Conservation (phyloP, 2,888 invertebrate genomes). For the Tillus elongatus region DNA sequence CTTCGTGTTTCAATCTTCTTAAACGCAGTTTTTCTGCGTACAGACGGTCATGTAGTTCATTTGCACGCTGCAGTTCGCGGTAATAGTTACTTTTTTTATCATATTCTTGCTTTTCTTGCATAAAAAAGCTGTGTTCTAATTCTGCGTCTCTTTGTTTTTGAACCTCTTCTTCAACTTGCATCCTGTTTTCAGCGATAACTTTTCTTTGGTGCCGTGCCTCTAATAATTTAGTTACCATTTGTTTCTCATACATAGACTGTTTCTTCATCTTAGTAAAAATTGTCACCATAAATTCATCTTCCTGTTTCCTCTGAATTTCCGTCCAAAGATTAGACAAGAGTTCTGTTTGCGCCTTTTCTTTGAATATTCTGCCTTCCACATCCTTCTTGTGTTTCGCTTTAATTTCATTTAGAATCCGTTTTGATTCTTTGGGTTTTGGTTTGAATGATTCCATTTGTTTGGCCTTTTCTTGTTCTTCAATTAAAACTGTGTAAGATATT, state of each 20-base stretch:
- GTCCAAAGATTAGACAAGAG: constrained; percentile 47
- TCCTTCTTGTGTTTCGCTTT: constrained; percentile 42
- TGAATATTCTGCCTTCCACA: constrained; percentile 43
- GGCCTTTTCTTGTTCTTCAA: constrained; percentile 25
- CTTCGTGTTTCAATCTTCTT: constrained; percentile 43
- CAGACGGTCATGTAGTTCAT: constrained; percentile 47
- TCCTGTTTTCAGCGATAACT: constrained; percentile 47
- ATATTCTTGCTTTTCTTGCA: constrained; percentile 21
- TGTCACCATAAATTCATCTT: constrained; percentile 44
- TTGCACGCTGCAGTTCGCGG: constrained; percentile 44
- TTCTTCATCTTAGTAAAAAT: constrained; percentile 51
- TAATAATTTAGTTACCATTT: constrained; percentile 53
- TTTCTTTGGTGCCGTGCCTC: constrained; percentile 52
- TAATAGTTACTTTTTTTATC: constrained; percentile 31
- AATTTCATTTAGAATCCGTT: constrained; percentile 45
- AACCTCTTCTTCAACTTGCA: constrained; percentile 45
- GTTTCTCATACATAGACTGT: constrained; percentile 56
- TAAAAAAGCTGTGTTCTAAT: constrained; percentile 33
- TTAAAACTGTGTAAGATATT: constrained; percentile 26
- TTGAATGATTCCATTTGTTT: constrained; percentile 18
- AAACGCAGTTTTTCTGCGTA: constrained; percentile 47
- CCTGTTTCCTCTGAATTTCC: constrained; percentile 40
- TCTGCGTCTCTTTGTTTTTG: constrained; percentile 45
- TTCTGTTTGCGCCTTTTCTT: constrained; percentile 44
- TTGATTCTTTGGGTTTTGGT: constrained; percentile 31